Evolutionary conservation across 2,797 vertebrate genomes (phyloP).

Genomic region (Cephalopachus bancanus): DNA sequence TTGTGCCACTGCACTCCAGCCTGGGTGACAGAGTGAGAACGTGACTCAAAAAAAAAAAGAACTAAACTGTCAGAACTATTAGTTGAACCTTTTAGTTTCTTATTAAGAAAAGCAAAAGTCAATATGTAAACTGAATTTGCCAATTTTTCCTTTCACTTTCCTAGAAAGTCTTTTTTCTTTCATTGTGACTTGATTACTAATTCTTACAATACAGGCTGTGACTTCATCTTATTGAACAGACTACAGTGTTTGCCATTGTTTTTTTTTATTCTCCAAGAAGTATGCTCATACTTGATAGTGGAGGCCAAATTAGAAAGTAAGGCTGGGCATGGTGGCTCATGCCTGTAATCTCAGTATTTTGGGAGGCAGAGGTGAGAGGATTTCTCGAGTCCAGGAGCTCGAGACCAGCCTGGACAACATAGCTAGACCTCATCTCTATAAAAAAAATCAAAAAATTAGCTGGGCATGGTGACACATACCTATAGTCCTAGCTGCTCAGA

Average conservation of each 20-base stretch:
- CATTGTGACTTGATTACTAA: background rate
- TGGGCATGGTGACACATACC: background rate
- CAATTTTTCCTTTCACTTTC: background rate
- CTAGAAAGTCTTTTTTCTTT: background rate
- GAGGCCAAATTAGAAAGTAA: slow-evolving; percentile 72
- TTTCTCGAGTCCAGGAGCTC: background rate
- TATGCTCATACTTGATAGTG: background rate
- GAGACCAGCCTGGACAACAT: background rate
- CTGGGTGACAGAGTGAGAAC: no score
- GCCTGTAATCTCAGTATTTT: background rate
- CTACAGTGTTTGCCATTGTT: background rate
- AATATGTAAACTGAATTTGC: background rate
- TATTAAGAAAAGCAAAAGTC: slow-evolving; percentile 54
- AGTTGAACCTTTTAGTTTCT: background rate
- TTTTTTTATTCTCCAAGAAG: slow-evolving; percentile 68
- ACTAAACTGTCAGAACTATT: background rate
- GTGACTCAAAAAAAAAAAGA: no score
- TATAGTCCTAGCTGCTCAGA: background rate
- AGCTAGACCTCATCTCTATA: background rate
- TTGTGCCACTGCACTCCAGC: no score
- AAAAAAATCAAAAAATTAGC: background rate
- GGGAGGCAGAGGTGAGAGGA: background rate
- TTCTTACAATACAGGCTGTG: background rate
- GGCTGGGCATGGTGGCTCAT: accelerated
- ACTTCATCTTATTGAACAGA: background rate